Evolutionary conservation across 2,797 vertebrate genomes (phyloP).

Genomic region (Parambassis ranga): DNA sequence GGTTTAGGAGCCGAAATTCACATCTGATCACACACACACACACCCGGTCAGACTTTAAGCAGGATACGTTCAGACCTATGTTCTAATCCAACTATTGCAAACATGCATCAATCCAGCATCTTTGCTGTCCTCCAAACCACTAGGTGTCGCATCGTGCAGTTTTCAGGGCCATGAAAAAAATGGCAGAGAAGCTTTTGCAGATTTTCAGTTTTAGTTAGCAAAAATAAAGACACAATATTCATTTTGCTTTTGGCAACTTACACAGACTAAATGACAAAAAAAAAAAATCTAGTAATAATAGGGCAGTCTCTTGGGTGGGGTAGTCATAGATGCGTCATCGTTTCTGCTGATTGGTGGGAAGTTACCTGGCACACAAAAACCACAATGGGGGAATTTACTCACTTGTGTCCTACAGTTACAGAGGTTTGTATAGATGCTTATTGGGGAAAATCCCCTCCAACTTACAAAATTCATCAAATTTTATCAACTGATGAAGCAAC

Average conservation of each 20-base stretch:
- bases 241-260: too few species aligned
- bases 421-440: background rate
- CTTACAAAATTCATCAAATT: background rate
- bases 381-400: background rate
- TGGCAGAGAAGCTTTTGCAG: too few species aligned
- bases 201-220: too few species aligned
- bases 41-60: too few species aligned
- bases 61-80: too few species aligned
- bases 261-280: background rate
- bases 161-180: too few species aligned
- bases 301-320: background rate
- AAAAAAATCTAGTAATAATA: background rate
- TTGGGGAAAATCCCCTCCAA: constrained; percentile 17
- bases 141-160: too few species aligned
- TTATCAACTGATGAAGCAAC: background rate
- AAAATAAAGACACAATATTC: too few species aligned
- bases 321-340: background rate
- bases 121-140: too few species aligned
- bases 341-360: constrained; percentile 6
- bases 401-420: background rate
- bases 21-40: background rate
- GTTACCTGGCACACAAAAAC: background rate
- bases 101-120: too few species aligned
- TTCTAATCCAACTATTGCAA: too few species aligned
- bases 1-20: background rate